Base-by-base conservation (phyloP, 2,888 invertebrate genomes). In the Phyto melanocephala region DNA sequence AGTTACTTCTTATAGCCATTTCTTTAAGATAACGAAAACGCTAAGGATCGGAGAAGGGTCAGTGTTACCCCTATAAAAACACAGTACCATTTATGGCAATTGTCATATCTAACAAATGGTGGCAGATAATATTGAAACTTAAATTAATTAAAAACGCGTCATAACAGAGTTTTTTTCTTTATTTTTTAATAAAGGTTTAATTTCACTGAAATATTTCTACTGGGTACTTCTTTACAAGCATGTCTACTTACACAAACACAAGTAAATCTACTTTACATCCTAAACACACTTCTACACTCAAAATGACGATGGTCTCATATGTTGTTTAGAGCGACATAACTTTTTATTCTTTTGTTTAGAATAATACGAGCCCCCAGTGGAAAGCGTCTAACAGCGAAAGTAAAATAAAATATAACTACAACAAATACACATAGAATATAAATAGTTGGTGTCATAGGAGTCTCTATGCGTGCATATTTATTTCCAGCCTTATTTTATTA, bases 271-370 rank as follows among this genome's bases (percentile, higher is more conserved):
- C 60, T 58, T 67, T 42, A 72, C 58, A 79, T 79, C 67, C 52
- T 37, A 20, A 50, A 50, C 63, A 67, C 42, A 80, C 33, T 52
- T 52, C 15, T 56, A 42, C 65, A 70, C 70, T 33, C 33, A 62
- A 54, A 60, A 72, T 63, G 65, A 76, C 65, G 74, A 42, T 75
- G 87, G 87, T 86, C 88, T 87, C 90, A 89, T 90, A 87, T 88
- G 89, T 86, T 83, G 76, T 83, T 84, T 76, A 65, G 86, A 79
- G 85, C 84, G 86, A 86, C 88, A 88, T 86, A 89, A 89, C 84
- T 87, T 89, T 89, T 88, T 89, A 89, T 88, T 87, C 87, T 86
- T 87, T 87, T 88, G 89, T 87, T 90, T 89, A 90, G 90, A 89
- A 86, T 86, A 87, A 87, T 82, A 80, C 63, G 82, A 79, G 79